phyloP scores from a whole-genome alignment of 2,797 vertebrate species.

The Ctenochaetus hawaiiensis region DNA sequence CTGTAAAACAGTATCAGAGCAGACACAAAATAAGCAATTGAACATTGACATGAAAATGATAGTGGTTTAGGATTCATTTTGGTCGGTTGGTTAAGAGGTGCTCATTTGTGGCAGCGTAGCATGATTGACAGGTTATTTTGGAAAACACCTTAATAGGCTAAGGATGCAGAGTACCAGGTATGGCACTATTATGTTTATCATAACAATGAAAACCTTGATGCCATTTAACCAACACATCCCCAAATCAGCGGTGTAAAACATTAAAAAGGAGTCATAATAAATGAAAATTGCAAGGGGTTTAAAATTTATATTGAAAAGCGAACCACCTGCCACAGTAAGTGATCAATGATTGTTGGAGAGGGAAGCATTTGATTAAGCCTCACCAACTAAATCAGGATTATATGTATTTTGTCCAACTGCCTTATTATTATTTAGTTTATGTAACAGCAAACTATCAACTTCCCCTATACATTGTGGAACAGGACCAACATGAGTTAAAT shows the following conservation, averaged over 20 bases:
- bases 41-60: not conserved
- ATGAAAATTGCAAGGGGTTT: slow-evolving; percentile 47
- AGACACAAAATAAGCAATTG: slow-evolving; percentile 8
- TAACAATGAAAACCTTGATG: not conserved
- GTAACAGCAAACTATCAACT: not conserved
- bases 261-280: slow-evolving; percentile 47
- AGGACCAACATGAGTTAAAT: not conserved
- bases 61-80: slow-evolving; percentile 23
- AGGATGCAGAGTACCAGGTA: not conserved
- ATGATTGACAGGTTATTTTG: not conserved
- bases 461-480: not conserved
- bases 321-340: slow-evolving; percentile 13
- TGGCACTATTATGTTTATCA: not conserved
- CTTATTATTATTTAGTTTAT: not conserved
- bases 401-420: not conserved
- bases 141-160: not conserved
- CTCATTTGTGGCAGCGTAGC: slow-evolving; percentile 1
- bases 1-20: slow-evolving; percentile 7
- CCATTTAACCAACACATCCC: slow-evolving; percentile 31
- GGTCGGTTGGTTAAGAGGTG: slow-evolving; percentile 2
- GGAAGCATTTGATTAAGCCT: not conserved
- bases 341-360: not conserved
- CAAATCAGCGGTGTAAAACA: slow-evolving; percentile 30
- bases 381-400: not conserved
- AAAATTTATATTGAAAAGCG: slow-evolving; percentile 75